These are phyloP conservation scores for Hemicentrotus pulcherrimus DNA, from an alignment of 35 echinoderm and acorn worm genomes.

Conservation along the genomic window DNA sequence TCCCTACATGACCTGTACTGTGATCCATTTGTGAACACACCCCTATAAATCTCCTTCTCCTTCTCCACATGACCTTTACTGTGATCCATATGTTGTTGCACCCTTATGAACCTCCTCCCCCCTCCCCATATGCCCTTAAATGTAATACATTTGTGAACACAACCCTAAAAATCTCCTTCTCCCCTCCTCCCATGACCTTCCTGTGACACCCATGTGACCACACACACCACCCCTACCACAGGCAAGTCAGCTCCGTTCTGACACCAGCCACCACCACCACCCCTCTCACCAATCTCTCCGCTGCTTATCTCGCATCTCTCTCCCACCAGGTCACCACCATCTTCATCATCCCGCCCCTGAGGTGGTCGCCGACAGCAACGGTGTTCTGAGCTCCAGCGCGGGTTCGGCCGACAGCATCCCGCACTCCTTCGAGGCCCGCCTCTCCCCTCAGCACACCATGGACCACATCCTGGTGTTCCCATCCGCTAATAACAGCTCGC, in stretches of 20 bases:
- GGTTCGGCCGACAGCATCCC: slow-evolving; percentile 84
- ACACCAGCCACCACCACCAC: neutral
- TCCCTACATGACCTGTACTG: neutral
- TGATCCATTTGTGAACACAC: neutral
- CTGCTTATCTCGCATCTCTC: slow-evolving; percentile 8
- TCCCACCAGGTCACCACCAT: neutral
- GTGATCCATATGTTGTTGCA: too few relatives aligned
- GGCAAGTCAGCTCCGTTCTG: slow-evolving; percentile 31
- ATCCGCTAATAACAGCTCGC: slow-evolving; percentile 65
- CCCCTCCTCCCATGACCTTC: neutral
- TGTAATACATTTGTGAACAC: neutral
- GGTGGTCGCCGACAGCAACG: slow-evolving; percentile 57
- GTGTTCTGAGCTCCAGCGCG: slow-evolving; percentile 80
- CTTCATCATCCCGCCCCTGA: neutral
- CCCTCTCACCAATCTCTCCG: neutral
- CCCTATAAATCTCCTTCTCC: too few relatives aligned
- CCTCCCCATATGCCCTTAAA: neutral
- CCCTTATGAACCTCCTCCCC: too few relatives aligned
- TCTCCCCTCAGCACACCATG: slow-evolving; percentile 77
- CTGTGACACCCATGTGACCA: neutral
- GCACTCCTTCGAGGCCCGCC: slow-evolving; percentile 88
- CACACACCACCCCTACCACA: neutral
- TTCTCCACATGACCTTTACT: too few relatives aligned
- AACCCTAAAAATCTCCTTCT: neutral
- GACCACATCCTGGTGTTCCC: slow-evolving; percentile 98